These are phyloP conservation scores for Luperina nickerlii DNA, from an alignment of 2,888 invertebrate species.

Conservation along the genomic window DNA sequence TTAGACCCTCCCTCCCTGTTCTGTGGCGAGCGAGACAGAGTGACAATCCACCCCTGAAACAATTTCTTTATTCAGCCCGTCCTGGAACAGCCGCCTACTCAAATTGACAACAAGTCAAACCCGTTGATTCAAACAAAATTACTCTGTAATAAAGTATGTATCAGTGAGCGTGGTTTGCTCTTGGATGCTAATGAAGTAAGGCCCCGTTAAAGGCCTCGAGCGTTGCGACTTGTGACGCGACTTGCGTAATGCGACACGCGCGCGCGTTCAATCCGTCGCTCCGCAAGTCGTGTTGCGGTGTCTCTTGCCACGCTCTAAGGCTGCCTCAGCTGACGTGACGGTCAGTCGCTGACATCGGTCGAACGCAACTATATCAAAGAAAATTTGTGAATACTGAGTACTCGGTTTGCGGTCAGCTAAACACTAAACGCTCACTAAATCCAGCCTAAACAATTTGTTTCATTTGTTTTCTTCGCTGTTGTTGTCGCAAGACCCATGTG, in stretches of 20 bases:
- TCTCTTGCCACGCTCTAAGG: background rate
- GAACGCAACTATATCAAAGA: too few species aligned
- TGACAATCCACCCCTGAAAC: background rate
- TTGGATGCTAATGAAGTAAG: slow-evolving; percentile 40
- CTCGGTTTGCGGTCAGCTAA: background rate
- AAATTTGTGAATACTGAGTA: background rate
- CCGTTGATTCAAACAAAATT: slow-evolving; percentile 28
- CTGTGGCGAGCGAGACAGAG: background rate
- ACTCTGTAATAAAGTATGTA: slow-evolving; percentile 39
- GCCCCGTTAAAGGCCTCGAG: background rate
- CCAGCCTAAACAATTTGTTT: background rate
- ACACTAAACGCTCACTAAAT: background rate
- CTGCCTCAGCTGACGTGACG: too few species aligned
- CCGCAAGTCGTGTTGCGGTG: background rate
- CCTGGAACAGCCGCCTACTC: background rate
- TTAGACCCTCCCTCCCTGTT: background rate
- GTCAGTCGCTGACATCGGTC: too few species aligned
- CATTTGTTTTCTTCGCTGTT: background rate
- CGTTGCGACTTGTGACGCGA: background rate
- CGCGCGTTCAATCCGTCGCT: background rate
- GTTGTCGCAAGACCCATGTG: background rate
- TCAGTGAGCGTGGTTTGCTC: slow-evolving; percentile 15
- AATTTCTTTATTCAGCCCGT: background rate
- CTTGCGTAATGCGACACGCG: background rate
- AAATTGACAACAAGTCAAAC: slow-evolving; percentile 20